Conservation (phyloP, 2,888 invertebrate species). For the Toxonevra muliebris region DNA sequence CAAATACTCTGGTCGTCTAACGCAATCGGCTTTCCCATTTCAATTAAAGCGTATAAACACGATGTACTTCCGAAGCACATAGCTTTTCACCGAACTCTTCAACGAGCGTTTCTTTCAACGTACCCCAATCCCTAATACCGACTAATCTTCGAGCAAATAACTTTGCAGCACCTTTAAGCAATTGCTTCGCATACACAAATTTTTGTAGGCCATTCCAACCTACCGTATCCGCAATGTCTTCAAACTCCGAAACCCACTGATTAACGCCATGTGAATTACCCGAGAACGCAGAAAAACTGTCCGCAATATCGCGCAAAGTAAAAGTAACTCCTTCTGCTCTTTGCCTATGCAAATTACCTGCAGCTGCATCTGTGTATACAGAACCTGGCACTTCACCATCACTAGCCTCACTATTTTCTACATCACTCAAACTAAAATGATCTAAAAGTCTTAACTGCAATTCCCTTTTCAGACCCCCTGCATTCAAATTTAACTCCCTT, state of each 20-base stretch:
- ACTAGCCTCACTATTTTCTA: not conserved
- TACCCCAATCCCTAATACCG: constrained; percentile 13
- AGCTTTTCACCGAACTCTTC: too few relatives aligned
- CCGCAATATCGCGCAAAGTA: constrained; percentile 9
- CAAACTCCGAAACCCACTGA: constrained; percentile 18
- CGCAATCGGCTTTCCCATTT: not conserved
- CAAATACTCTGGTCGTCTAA: not conserved
- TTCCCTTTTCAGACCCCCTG: not conserved
- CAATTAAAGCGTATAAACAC: not conserved
- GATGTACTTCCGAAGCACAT: constrained; percentile 28
- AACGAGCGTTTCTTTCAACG: constrained; percentile 14
- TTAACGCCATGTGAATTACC: constrained; percentile 5
- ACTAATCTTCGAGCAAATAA: constrained; percentile 21
- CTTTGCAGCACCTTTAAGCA: constrained; percentile 7
- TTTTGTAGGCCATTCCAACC: constrained; percentile 27
- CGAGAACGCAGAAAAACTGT: constrained; percentile 10
- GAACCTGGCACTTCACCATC: constrained; percentile 1
- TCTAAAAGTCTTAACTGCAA: constrained; percentile 5
- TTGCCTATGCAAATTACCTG: not conserved
- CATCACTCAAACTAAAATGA: constrained; percentile 1
- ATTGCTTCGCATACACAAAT: constrained; percentile 12
- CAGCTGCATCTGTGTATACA: not conserved
- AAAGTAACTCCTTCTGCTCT: not conserved
- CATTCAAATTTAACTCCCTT: constrained; percentile 2
- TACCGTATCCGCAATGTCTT: constrained; percentile 27